phyloP scores from a whole-genome alignment of 1,140 invertebrate species.

The Trinorchestia longiramus region DNA sequence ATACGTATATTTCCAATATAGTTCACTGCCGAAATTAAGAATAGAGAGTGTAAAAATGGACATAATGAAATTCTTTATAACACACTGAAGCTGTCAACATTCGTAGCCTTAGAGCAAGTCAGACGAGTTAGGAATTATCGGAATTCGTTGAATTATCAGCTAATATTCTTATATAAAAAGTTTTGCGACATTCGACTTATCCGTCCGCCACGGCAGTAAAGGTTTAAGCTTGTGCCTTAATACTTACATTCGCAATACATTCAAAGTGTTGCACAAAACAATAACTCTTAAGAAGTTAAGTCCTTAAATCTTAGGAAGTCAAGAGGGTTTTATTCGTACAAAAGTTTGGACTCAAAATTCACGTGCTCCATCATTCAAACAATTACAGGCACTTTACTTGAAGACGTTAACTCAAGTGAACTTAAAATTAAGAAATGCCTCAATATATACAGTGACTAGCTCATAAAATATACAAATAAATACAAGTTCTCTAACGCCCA shows the following conservation, averaged over 20 bases:
- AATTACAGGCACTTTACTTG: neutral
- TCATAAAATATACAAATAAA: constrained; percentile 48
- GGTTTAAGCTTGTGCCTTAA: too few relatives aligned
- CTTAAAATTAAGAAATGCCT: neutral
- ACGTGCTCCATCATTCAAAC: neutral
- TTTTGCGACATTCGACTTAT: neutral
- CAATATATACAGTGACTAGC: constrained; percentile 52
- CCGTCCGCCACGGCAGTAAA: neutral
- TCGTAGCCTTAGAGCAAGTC: too few relatives aligned
- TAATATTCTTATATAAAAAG: too few relatives aligned
- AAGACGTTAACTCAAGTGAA: neutral
- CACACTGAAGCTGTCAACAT: too few relatives aligned
- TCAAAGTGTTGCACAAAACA: neutral
- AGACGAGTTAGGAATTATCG: too few relatives aligned
- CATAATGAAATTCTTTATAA: too few relatives aligned
- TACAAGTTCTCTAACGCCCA: constrained; percentile 3
- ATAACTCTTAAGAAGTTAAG: too few relatives aligned
- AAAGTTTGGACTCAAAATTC: neutral
- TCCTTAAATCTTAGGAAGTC: neutral
- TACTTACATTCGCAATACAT: neutral
- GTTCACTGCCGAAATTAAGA: too few relatives aligned
- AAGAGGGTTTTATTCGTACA: neutral
- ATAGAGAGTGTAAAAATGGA: too few relatives aligned
- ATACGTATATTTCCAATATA: too few relatives aligned
- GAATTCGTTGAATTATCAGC: too few relatives aligned